A percentile compares a stretch with the other conserved stretches of the same genome.
Evolutionary conservation across 2,113 vertebrate genomes (phyloP).

Genomic region (Caretta caretta): DNA sequence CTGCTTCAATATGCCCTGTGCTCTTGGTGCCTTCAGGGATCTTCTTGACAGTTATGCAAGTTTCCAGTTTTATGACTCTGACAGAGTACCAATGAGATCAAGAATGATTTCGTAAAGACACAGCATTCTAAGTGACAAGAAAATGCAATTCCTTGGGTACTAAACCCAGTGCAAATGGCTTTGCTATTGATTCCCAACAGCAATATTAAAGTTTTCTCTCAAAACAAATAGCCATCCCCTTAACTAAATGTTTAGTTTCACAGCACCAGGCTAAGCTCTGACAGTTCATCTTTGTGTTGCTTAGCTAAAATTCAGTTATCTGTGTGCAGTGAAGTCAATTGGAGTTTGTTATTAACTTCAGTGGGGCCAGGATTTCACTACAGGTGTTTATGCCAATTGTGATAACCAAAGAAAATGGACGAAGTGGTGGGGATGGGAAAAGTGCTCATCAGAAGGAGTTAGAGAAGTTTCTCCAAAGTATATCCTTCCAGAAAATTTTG

Average conservation of each 20-base stretch:
- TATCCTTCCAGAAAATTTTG: not conserved
- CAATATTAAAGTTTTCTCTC: slow-evolving; percentile 32
- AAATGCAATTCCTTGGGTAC: slow-evolving; percentile 30
- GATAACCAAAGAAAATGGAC: not conserved
- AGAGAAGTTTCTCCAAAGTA: not conserved
- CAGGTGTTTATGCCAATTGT: not conserved
- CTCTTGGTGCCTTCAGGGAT: slow-evolving; percentile 71
- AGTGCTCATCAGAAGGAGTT: not conserved
- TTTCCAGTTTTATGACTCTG: slow-evolving; percentile 65
- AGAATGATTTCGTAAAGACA: slow-evolving; percentile 59
- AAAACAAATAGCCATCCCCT: slow-evolving; percentile 43
- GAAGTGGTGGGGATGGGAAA: not conserved
- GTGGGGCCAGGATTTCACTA: not conserved
- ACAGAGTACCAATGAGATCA: slow-evolving; percentile 29
- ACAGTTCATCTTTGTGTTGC: not conserved
- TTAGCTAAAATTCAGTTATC: not conserved
- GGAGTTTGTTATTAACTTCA: not conserved
- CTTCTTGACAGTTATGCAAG: slow-evolving; percentile 69
- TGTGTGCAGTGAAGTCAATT: not conserved
- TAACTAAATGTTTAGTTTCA: slow-evolving; percentile 62
- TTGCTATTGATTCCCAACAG: slow-evolving; percentile 53
- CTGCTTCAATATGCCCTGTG: slow-evolving; percentile 69
- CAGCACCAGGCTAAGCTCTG: slow-evolving; percentile 42
- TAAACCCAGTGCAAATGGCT: slow-evolving; percentile 14
- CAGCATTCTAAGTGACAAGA: not conserved